A percentile compares a stretch with the other conserved stretches of the same genome.
Conservation (phyloP, 2,888 invertebrate species). For the Drosophila pseudotalamancana region DNA sequence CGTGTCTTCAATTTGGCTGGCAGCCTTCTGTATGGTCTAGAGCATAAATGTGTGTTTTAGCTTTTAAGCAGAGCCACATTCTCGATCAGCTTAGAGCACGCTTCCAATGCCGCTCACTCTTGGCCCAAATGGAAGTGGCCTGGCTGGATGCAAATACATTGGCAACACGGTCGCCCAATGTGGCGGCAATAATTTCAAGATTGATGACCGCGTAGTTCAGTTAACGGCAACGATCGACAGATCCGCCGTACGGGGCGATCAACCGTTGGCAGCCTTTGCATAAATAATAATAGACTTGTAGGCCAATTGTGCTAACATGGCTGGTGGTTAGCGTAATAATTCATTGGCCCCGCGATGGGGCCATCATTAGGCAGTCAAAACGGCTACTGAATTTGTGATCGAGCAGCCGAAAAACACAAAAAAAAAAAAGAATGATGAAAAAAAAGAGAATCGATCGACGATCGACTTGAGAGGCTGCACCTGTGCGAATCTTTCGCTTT, state of each 20-base stretch:
- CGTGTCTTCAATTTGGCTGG: background rate
- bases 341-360: constrained; percentile 61
- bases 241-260: constrained; percentile 52
- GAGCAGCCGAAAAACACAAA: constrained; percentile 42
- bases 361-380: constrained; percentile 77
- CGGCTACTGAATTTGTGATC: constrained; percentile 76
- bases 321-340: constrained; percentile 77
- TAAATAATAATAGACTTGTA: constrained; percentile 78
- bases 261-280: constrained; percentile 54
- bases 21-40: background rate
- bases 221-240: constrained; percentile 68
- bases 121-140: constrained; percentile 3
- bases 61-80: constrained; percentile 22
- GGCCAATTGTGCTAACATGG: constrained; percentile 79
- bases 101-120: background rate
- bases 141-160: constrained; percentile 64
- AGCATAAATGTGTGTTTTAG: constrained; percentile 8
- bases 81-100: constrained; percentile 22
- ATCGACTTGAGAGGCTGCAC: constrained; percentile 45
- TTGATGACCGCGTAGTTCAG: constrained; percentile 74
- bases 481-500: constrained; percentile 65
- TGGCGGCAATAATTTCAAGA: constrained; percentile 76
- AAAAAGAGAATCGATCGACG: constrained; percentile 15
- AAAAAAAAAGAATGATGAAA: background rate
- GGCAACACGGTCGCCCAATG: constrained; percentile 46